Evolutionary conservation across 2,888 invertebrate species (phyloP), one percentile per base, ranked within the genome.

Genomic region (Lepidocyrtinus sp.): DNA sequence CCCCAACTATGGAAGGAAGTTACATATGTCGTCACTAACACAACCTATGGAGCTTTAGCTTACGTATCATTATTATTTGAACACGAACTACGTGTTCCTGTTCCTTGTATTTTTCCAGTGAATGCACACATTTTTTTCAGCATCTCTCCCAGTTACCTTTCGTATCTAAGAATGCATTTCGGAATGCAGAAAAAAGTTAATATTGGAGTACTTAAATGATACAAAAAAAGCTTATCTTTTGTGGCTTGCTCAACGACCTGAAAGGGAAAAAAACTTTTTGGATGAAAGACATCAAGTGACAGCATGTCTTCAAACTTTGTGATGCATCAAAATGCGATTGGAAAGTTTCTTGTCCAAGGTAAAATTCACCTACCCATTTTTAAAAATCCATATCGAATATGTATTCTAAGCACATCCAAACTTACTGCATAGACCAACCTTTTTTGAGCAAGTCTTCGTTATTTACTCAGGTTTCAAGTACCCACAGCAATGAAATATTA

Each of bases 311-410:
- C 64, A 76, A 73, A 73, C 26, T 76, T 69, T 68, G 46, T 81
- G 81, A 81, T 68, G 81, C 81, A 76, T 81, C 73, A 81, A 76
- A 71, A 76, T 69, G 63, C 19, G 68, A 75, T 45, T 62, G 45
- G 68, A 61, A 45, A 74, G 55, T 17, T 55, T 55, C 17, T 55
- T 55, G n/a, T 9, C 5, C 7, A 75, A n/a, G n/a, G n/a, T n/a
- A n/a, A n/a, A n/a, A n/a, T n/a, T n/a, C n/a, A n/a, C 67, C 17
- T 72, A 73, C 64, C 55, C 65, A 65, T n/a, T n/a, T n/a, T n/a
- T n/a, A n/a, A n/a, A n/a, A n/a, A n/a, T n/a, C n/a, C n/a, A n/a
- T n/a, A n/a, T n/a, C n/a, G n/a, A n/a, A n/a, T n/a, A n/a, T n/a
- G n/a, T n/a, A n/a, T n/a, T n/a, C n/a, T n/a, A n/a, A n/a, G n/a